These are phyloP conservation scores for Cuniculus paca DNA, from an alignment of 2,797 vertebrate species.

Conservation along the genomic window DNA sequence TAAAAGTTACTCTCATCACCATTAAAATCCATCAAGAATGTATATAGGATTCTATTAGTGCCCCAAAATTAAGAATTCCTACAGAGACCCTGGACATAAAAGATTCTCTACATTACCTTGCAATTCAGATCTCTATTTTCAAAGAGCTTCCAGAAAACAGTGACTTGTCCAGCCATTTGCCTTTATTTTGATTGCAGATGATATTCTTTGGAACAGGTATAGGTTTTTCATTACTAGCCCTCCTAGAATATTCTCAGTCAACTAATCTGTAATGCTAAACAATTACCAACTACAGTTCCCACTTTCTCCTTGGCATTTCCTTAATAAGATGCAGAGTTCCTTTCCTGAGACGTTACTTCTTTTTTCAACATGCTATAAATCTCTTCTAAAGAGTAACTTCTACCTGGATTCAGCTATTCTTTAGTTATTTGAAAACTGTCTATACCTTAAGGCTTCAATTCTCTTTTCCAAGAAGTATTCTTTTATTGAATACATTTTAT, in stretches of 20 bases:
- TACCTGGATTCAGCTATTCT: not conserved
- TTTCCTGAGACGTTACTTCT: conserved; percentile 65
- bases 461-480: not conserved
- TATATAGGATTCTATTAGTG: not conserved
- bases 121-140: conserved; percentile 77
- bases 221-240: not conserved
- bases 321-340: not conserved
- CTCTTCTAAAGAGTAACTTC: not conserved
- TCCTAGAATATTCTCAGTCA: conserved; percentile 4
- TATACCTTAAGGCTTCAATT: not conserved
- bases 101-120: conserved; percentile 62
- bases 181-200: conserved; percentile 4
- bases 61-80: conserved; percentile 40
- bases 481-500: not conserved
- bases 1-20: not conserved
- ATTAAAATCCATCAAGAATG: not conserved
- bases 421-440: not conserved
- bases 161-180: not conserved
- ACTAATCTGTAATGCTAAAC: not conserved
- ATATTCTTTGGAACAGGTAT: not conserved
- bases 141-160: conserved; percentile 75
- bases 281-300: not conserved
- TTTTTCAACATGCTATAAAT: not conserved
- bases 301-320: not conserved
- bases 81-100: not conserved